phyloP scores from a whole-genome alignment of 2,888 invertebrate species.

The Monoplex corrugatus region DNA sequence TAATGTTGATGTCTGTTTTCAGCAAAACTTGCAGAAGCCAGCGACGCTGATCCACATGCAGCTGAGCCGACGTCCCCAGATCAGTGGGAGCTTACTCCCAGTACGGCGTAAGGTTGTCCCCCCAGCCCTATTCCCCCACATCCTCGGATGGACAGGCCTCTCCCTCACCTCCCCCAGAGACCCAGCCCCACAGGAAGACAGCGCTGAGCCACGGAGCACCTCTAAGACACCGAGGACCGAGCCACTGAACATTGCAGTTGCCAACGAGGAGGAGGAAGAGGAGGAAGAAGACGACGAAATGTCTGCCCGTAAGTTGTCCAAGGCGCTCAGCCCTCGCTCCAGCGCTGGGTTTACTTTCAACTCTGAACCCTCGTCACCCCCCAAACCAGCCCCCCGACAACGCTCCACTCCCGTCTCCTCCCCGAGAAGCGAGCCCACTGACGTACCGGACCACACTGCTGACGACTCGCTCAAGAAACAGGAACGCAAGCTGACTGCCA shows the following conservation, averaged over 20 bases:
- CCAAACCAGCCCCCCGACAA: constrained; percentile 41
- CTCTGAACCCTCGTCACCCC: background rate
- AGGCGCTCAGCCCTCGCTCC: constrained; percentile 43
- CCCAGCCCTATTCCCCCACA: constrained; percentile 22
- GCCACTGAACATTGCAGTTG: constrained; percentile 6
- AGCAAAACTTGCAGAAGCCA: no score
- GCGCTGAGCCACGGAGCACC: no score
- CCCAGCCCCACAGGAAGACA: background rate
- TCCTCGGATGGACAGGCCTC: constrained; percentile 38
- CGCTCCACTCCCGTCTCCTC: background rate
- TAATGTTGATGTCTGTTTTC: no score
- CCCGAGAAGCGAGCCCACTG: background rate
- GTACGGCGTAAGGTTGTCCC: constrained; percentile 41
- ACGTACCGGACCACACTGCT: background rate
- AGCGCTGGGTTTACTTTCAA: background rate
- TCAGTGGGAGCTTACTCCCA: constrained; percentile 27
- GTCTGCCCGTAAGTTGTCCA: constrained; percentile 25
- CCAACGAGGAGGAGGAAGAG: background rate
- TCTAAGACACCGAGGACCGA: background rate
- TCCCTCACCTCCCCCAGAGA: constrained; percentile 27
- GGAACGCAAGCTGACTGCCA: constrained; percentile 17
- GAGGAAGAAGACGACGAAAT: constrained; percentile 40
- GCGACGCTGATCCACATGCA: background rate
- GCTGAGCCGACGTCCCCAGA: constrained; percentile 48
- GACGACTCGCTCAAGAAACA: constrained; percentile 13